Conservation (phyloP, 2,888 invertebrate species). For the Drosophila heteroneura region DNA sequence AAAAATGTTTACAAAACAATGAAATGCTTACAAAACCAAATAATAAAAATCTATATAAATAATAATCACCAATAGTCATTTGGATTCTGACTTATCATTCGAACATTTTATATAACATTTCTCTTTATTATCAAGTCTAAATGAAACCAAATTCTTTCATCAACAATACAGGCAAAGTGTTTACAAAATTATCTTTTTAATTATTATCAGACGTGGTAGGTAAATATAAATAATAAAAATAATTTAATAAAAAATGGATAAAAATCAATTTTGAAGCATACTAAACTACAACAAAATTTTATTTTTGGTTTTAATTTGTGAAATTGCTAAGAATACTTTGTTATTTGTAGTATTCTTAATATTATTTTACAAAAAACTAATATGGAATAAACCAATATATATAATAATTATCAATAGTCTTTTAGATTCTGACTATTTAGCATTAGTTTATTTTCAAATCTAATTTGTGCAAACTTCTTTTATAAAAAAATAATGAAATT, state of each 20-base stretch:
- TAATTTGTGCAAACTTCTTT: not conserved
- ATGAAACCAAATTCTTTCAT: not conserved
- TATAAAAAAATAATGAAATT: too few relatives aligned
- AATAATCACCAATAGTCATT: not conserved
- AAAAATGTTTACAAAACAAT: not conserved
- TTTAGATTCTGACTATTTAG: not conserved
- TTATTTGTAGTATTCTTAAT: not conserved
- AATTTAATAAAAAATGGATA: not conserved
- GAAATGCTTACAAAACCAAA: not conserved
- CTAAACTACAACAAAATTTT: not conserved
- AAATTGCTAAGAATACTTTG: not conserved
- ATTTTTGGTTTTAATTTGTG: not conserved
- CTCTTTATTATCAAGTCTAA: not conserved
- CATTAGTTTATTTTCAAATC: not conserved
- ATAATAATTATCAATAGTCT: not conserved
- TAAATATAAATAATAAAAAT: not conserved
- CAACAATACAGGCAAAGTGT: not conserved
- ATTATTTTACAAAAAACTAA: not conserved
- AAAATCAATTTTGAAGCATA: too few relatives aligned
- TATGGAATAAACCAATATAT: not conserved
- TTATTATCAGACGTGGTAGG: not conserved
- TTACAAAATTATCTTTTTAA: not conserved
- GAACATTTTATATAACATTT: not conserved
- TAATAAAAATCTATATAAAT: not conserved
- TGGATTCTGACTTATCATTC: not conserved